phyloP scores from a whole-genome alignment of 2,797 vertebrate genomes.

The Spinus pinus region DNA sequence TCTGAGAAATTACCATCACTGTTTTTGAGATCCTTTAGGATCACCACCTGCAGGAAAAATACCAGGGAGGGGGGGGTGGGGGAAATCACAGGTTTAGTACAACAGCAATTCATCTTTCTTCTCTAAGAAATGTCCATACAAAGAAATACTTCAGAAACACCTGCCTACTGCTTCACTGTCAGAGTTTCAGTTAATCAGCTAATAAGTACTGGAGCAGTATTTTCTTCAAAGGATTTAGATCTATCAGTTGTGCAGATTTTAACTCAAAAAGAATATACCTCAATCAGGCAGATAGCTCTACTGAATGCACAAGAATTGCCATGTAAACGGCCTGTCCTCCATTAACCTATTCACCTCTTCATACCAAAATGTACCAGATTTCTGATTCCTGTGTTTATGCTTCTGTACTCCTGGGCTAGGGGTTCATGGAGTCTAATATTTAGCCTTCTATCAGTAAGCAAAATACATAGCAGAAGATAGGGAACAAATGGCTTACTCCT shows the following conservation, averaged over 20 bases:
- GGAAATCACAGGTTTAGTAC: background rate
- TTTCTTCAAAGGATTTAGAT: background rate
- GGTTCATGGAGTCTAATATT: background rate
- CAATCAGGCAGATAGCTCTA: background rate
- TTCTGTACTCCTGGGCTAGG: background rate
- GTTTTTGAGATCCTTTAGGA: constrained; percentile 89
- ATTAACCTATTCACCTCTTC: background rate
- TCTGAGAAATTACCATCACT: constrained; percentile 87
- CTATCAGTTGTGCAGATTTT: background rate
- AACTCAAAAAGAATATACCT: background rate
- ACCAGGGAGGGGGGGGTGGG: background rate
- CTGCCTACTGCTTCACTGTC: background rate
- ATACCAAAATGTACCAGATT: background rate
- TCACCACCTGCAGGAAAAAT: constrained; percentile 82
- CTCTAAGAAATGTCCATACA: background rate
- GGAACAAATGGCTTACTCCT: background rate
- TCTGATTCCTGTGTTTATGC: background rate
- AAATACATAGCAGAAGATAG: background rate
- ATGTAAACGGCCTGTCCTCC: background rate
- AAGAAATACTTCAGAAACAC: background rate
- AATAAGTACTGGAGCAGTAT: background rate
- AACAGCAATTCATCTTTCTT: background rate
- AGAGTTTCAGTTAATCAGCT: background rate
- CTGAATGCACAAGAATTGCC: background rate
- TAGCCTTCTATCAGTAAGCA: background rate